Conservation (phyloP, 2,888 invertebrate genomes). For the Melanargia galathea region DNA sequence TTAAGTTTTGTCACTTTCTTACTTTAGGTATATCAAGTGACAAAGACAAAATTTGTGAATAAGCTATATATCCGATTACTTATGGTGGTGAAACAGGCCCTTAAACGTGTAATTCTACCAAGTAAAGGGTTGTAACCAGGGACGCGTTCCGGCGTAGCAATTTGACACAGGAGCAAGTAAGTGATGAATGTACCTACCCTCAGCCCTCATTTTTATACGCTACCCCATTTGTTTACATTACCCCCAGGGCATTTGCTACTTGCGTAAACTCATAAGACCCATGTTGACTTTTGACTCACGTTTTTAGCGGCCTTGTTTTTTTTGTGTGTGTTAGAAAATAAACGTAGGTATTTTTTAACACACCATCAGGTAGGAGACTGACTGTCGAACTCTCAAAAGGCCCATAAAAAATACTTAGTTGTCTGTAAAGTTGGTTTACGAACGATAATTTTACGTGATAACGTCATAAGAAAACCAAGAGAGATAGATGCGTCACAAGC, state of each 20-base stretch:
- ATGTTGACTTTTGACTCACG: background rate
- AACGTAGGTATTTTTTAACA: background rate
- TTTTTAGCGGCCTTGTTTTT: background rate
- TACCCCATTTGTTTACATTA: slow-evolving; percentile 26
- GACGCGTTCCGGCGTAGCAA: slow-evolving; percentile 14
- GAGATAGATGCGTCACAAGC: too few species aligned
- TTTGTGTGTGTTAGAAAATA: background rate
- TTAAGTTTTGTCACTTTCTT: too few species aligned
- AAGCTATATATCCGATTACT: background rate
- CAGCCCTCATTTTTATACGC: slow-evolving; percentile 16
- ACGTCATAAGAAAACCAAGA: too few species aligned
- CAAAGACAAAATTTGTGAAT: too few species aligned
- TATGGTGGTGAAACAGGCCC: background rate
- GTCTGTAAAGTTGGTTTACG: too few species aligned
- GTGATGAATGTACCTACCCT: slow-evolving; percentile 13
- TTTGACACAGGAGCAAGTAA: slow-evolving; percentile 17
- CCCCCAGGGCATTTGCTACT: slow-evolving; percentile 14
- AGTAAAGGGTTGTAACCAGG: slow-evolving; percentile 10
- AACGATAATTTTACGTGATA: too few species aligned
- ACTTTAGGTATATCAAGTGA: too few species aligned
- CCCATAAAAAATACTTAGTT: too few species aligned
- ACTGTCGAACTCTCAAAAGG: background rate
- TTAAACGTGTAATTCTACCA: background rate
- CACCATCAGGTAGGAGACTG: background rate
- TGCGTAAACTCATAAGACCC: slow-evolving; percentile 18